Evolutionary conservation across 2,888 invertebrate species (phyloP), one percentile per base, ranked within the genome.

Genomic region (Phymatocera aterrima): DNA sequence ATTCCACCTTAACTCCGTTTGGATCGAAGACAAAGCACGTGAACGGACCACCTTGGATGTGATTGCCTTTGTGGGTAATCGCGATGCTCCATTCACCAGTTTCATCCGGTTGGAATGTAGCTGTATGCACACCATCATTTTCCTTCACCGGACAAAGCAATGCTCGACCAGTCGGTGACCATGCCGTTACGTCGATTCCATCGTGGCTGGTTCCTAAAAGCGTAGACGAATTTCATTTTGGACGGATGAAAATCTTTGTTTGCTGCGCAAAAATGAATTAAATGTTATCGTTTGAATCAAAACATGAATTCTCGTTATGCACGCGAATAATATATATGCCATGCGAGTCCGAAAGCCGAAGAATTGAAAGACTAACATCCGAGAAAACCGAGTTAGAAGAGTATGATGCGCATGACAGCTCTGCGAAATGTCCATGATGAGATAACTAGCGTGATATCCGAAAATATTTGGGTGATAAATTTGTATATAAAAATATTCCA

Each of bases 11-110:
- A 10, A 98, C 96, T 28, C 97, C 97, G 57, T 97, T 95, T 0
- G 98, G 97, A 91, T 99, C 98, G 87, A 97, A 99, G 0, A 98
- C 98, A 85, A 97, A 96, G 89, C 99, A 98, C 0, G 97, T 96
- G 90, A 98, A 99, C 1, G 99, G 99, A 21, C 98, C 98, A 78
- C 99, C 99, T 92, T 96, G 92, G 84, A 99, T 98, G 89, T 99
- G 98, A 86, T 97, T 96, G 43, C 97, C 97, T 88, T 98, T 98
- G 90, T 99, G 99, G 43, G 97, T 95, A 82, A 99, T 98, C 82
- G 97, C 97, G 78, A 99, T 98, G 85, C 96, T 95, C 99, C 99
- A 99, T 87, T 97, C 97, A 79, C 99, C 99, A 51, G 98, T 96
- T 92, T 99, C 99, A 85, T 98, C 97, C 0, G 99, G 99, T 88